phyloP scores from a whole-genome alignment of 1,140 invertebrate species.

The Sogatella furcifera region DNA sequence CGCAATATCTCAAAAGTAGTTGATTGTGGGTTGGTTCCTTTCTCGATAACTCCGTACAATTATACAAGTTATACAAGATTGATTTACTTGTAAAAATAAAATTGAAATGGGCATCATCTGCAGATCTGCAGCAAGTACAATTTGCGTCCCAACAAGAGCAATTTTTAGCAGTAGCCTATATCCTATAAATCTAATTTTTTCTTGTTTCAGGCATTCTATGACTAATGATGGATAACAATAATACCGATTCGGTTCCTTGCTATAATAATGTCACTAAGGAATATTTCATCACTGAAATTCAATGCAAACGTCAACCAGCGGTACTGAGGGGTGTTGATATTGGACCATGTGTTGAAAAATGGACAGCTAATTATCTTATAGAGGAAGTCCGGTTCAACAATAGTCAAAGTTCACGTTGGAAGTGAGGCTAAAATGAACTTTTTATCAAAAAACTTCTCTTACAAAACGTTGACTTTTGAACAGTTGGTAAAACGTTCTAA shows the following conservation, averaged over 20 bases:
- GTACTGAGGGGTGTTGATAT: conserved; percentile 39
- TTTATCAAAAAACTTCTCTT: conserved; percentile 44
- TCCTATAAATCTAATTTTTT: too few species aligned
- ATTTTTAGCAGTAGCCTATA: too few species aligned
- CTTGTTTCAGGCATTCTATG: too few species aligned
- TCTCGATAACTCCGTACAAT: too few species aligned
- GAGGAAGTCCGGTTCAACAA: conserved; percentile 29
- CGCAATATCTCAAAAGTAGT: too few species aligned
- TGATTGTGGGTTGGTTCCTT: too few species aligned
- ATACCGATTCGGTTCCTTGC: background rate
- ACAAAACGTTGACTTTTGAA: conserved; percentile 39
- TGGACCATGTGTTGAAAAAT: conserved; percentile 38
- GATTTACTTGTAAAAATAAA: too few species aligned
- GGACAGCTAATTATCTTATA: conserved; percentile 40
- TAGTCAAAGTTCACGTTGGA: conserved; percentile 43
- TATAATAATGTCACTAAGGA: conserved; percentile 3
- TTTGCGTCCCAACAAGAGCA: too few species aligned
- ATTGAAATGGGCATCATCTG: too few species aligned
- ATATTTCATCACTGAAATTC: conserved; percentile 1
- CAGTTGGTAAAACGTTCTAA: conserved; percentile 36
- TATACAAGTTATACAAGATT: too few species aligned
- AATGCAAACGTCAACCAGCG: conserved; percentile 2
- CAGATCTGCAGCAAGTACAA: too few species aligned
- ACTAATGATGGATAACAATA: too few species aligned
- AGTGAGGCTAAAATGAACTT: conserved; percentile 38